Conservation (phyloP, 1,140 invertebrate genomes). For the Scaptomyza graminum region DNA sequence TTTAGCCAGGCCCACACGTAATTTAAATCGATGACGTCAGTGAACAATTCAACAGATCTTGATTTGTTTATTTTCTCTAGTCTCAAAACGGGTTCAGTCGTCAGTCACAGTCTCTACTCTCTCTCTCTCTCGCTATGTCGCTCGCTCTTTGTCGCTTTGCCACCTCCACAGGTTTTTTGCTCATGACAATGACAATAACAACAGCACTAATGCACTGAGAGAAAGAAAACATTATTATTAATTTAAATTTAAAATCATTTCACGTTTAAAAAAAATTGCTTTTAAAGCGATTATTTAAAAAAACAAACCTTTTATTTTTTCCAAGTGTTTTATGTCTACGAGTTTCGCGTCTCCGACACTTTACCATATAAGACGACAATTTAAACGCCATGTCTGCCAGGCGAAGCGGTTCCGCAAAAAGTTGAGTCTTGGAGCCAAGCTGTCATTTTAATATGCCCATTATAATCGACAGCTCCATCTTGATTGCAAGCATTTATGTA, state of each 20-base stretch:
- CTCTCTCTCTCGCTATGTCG: neutral
- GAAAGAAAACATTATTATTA: neutral
- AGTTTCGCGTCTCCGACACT: slow-evolving; percentile 56
- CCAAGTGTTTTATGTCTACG: slow-evolving; percentile 22
- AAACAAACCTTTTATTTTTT: neutral
- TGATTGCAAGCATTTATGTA: slow-evolving; percentile 35
- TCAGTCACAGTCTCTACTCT: neutral
- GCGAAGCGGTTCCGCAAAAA: slow-evolving; percentile 9
- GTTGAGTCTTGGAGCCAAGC: slow-evolving; percentile 14
- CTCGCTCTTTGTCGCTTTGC: slow-evolving; percentile 6
- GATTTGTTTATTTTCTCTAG: slow-evolving; percentile 50
- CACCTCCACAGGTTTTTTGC: slow-evolving; percentile 60
- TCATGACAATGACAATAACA: slow-evolving; percentile 31
- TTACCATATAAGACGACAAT: slow-evolving; percentile 63
- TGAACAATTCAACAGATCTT: neutral
- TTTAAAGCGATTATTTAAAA: no score
- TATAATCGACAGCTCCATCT: slow-evolving; percentile 19
- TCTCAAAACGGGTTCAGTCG: slow-evolving; percentile 54
- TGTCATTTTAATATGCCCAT: slow-evolving; percentile 39
- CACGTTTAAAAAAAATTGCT: no score
- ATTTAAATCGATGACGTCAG: slow-evolving; percentile 65
- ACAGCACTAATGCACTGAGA: slow-evolving; percentile 15
- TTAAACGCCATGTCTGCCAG: slow-evolving; percentile 28
- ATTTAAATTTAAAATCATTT: no score
- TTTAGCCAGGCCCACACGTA: slow-evolving; percentile 48